Evolutionary conservation across 2,113 vertebrate genomes (phyloP).

Genomic region (Oreochromis niloticus): DNA sequence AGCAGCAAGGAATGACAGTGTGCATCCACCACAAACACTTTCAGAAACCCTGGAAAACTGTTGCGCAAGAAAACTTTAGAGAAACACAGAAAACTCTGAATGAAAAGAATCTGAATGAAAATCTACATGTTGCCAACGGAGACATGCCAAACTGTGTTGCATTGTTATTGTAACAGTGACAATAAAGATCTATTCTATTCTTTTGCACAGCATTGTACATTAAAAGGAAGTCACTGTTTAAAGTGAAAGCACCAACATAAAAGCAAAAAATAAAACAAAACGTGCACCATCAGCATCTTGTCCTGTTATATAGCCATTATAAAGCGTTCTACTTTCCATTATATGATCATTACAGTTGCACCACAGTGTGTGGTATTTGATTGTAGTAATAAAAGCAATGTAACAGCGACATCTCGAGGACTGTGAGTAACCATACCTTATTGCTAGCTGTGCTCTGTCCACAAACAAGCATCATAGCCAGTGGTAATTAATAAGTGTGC

Average conservation of each 20-base stretch:
- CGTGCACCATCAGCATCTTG: background rate
- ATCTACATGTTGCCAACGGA: background rate
- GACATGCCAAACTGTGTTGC: background rate
- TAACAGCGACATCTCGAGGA: conserved; percentile 27
- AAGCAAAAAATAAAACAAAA: background rate
- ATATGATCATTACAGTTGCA: background rate
- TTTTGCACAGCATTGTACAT: background rate
- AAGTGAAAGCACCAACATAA: background rate
- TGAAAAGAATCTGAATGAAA: background rate
- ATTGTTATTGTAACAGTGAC: background rate
- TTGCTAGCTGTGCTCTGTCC: background rate
- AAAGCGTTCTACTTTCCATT: background rate
- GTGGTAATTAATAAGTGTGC: background rate
- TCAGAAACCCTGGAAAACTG: background rate
- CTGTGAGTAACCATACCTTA: background rate
- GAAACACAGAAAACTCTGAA: background rate
- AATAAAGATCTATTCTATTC: background rate
- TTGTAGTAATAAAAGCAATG: background rate
- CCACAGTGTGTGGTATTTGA: background rate
- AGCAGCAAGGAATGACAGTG: background rate
- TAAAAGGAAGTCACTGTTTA: background rate
- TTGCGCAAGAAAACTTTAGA: background rate
- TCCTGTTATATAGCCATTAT: background rate
- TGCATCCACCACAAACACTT: background rate
- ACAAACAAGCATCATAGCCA: background rate